Evolutionary conservation across 2,888 invertebrate genomes (phyloP).

Genomic region (Rhynchonema sp.): DNA sequence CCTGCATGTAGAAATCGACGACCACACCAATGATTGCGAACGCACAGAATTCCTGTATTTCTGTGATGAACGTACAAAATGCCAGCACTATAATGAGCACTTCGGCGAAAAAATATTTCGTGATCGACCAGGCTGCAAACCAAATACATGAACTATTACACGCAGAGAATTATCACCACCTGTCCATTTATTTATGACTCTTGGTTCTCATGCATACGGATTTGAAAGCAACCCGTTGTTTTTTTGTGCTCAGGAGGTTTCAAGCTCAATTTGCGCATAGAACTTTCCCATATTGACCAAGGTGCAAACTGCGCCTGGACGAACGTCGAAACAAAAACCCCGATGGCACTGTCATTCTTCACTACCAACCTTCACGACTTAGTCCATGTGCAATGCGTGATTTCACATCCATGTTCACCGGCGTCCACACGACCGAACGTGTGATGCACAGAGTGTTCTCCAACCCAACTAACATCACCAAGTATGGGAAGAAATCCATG

Average conservation of each 20-base stretch:
- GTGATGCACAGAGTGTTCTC: constrained; percentile 42
- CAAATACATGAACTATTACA: too few relatives aligned
- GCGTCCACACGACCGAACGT: constrained; percentile 67
- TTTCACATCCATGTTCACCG: constrained; percentile 72
- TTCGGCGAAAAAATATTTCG: constrained; percentile 78
- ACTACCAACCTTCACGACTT: constrained; percentile 54
- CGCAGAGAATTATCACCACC: too few relatives aligned
- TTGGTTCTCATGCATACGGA: too few relatives aligned
- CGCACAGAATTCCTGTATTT: constrained; percentile 90
- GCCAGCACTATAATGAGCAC: constrained; percentile 76
- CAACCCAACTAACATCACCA: constrained; percentile 77
- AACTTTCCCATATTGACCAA: too few relatives aligned
- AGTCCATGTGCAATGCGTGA: constrained; percentile 72
- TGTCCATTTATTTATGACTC: too few relatives aligned
- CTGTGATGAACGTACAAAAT: constrained; percentile 80
- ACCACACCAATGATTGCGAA: constrained; percentile 82
- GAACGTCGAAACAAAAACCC: too few relatives aligned
- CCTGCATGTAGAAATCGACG: constrained; percentile 83
- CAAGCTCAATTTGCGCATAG: too few relatives aligned
- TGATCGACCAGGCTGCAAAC: constrained; percentile 60
- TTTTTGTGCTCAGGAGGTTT: too few relatives aligned
- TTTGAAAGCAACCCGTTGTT: too few relatives aligned
- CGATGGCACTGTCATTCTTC: too few relatives aligned
- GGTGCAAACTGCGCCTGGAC: too few relatives aligned
- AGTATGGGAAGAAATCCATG: constrained; percentile 77